Evolutionary conservation across 2,113 vertebrate species (phyloP).

Genomic region (Laticauda colubrina): DNA sequence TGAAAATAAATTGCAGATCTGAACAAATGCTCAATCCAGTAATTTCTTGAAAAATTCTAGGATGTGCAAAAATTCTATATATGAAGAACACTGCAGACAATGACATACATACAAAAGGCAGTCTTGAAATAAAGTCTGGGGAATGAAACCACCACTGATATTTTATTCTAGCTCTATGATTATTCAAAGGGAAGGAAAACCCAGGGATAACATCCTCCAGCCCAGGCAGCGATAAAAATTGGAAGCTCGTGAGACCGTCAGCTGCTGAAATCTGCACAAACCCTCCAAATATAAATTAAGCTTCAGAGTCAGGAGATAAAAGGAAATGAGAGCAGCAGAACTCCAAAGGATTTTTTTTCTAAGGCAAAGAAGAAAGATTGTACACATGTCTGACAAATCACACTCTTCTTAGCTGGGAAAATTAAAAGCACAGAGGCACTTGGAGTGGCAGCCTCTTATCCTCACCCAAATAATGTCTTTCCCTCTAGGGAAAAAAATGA

Average conservation of each 20-base stretch:
- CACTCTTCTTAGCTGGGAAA: constrained; percentile 42
- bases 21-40: background rate
- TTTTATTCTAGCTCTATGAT: constrained; percentile 36
- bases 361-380: constrained; percentile 31
- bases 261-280: constrained; percentile 52
- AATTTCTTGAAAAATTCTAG: constrained; percentile 6
- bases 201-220: constrained; percentile 48
- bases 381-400: constrained; percentile 44
- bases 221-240: constrained; percentile 43
- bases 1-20: background rate
- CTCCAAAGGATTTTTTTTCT: constrained; percentile 35
- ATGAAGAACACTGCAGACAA: constrained; percentile 3
- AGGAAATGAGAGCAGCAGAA: constrained; percentile 46
- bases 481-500: constrained; percentile 23
- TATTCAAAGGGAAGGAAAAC: constrained; percentile 31
- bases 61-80: constrained; percentile 5
- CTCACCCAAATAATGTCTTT: constrained; percentile 38
- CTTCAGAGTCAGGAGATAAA: constrained; percentile 56
- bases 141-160: constrained; percentile 14
- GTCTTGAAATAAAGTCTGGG: constrained; percentile 31
- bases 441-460: constrained; percentile 31
- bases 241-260: constrained; percentile 49
- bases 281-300: constrained; percentile 59
- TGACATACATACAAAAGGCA: background rate
- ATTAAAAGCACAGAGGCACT: constrained; percentile 36